These are phyloP conservation scores for Sinocyclocheilus anshuiensis DNA, from an alignment of 2,113 vertebrate species.

Conservation along the genomic window DNA sequence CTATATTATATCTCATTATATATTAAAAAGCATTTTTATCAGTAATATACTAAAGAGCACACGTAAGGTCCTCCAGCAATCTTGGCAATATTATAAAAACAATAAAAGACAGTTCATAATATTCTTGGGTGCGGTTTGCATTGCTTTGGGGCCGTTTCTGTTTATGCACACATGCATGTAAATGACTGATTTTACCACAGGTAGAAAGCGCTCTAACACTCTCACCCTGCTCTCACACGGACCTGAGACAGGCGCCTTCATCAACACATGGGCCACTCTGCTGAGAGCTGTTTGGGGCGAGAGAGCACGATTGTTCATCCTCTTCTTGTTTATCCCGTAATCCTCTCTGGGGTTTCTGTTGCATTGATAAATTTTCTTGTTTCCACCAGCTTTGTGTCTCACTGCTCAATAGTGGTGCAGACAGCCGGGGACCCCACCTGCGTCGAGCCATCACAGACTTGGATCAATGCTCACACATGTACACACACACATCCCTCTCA, in stretches of 20 bases:
- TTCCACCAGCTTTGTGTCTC: slow-evolving; percentile 62
- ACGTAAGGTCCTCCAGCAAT: slow-evolving; percentile 29
- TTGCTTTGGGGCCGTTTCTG: slow-evolving; percentile 28
- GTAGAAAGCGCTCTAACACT: slow-evolving; percentile 3
- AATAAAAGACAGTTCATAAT: slow-evolving; percentile 47
- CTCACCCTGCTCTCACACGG: background rate
- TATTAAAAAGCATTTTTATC: slow-evolving; percentile 34
- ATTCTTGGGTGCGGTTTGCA: slow-evolving; percentile 26
- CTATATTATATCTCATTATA: slow-evolving; percentile 12
- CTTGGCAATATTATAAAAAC: slow-evolving; percentile 47
- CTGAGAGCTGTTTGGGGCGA: slow-evolving; percentile 39
- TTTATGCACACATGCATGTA: slow-evolving; percentile 31
- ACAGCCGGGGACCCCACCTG: slow-evolving; percentile 50
- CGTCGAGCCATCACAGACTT: slow-evolving; percentile 46
- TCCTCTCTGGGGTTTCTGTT: slow-evolving; percentile 62
- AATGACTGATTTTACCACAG: slow-evolving; percentile 27
- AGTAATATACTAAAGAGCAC: slow-evolving; percentile 26
- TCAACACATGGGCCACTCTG: background rate
- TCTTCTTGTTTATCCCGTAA: slow-evolving; percentile 62
- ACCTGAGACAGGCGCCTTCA: background rate
- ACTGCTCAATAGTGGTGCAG: slow-evolving; percentile 53
- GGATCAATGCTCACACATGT: slow-evolving; percentile 46
- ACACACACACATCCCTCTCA: slow-evolving; percentile 25
- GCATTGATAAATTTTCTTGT: slow-evolving; percentile 60
- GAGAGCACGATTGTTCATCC: slow-evolving; percentile 53